Evolutionary conservation across 2,113 vertebrate genomes (phyloP).

Genomic region (Raja brachyura): DNA sequence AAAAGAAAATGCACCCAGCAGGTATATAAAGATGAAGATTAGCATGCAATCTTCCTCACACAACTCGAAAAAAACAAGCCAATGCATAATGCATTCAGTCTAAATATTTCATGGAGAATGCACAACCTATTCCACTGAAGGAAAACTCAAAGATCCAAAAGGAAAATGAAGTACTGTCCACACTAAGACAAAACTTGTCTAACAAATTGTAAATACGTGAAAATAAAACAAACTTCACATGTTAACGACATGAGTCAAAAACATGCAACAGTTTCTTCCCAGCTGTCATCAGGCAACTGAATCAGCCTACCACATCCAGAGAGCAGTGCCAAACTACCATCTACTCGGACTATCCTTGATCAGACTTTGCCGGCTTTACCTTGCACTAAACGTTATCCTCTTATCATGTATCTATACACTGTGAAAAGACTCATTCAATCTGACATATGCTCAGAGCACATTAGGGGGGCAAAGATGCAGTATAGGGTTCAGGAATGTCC

Average conservation of each 20-base stretch:
- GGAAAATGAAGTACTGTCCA: background rate
- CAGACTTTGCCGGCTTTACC: no score
- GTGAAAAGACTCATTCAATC: background rate
- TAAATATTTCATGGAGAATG: conserved; percentile 4
- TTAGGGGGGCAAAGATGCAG: background rate
- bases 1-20: conserved; percentile 20
- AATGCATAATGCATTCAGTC: conserved; percentile 13
- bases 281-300: no score
- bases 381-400: no score
- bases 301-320: no score
- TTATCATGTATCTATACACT: no score
- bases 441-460: background rate
- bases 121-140: background rate
- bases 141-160: background rate
- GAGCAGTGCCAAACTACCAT: no score
- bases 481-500: background rate
- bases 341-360: no score
- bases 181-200: background rate
- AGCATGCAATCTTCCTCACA: background rate
- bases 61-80: background rate
- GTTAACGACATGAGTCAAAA: background rate
- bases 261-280: no score
- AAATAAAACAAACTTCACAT: background rate
- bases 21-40: conserved; percentile 33
- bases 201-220: background rate